A percentile compares a stretch with the other conserved stretches of the same genome.
phyloP scores from a whole-genome alignment of 1,140 invertebrate genomes.

The Drosophila prosaltans region DNA sequence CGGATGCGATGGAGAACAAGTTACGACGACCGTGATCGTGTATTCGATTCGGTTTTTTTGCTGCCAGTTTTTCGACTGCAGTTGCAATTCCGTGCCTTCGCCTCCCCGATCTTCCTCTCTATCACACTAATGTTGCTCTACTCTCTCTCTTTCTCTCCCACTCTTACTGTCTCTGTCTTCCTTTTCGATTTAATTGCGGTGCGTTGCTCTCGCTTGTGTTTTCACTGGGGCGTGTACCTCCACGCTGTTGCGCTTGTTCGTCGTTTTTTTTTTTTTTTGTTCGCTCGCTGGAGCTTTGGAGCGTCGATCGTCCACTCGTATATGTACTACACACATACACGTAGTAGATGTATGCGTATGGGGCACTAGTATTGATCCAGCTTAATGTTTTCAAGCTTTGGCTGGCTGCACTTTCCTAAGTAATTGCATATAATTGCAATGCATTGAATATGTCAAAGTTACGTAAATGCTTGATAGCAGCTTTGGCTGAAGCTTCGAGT shows the following conservation, averaged over 20 bases:
- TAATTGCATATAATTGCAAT: constrained; percentile 44
- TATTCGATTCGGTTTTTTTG: constrained; percentile 21
- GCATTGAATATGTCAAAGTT: constrained; percentile 43
- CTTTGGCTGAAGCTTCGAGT: constrained; percentile 45
- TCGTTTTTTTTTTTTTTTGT: constrained; percentile 8
- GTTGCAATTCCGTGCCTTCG: constrained; percentile 37
- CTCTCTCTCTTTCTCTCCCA: not conserved
- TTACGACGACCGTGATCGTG: constrained; percentile 55
- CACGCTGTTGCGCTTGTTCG: constrained; percentile 1
- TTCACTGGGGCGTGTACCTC: constrained; percentile 54
- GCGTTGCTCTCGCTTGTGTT: constrained; percentile 28
- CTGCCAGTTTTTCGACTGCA: constrained; percentile 32
- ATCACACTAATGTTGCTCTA: too few relatives aligned
- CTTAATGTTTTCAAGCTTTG: constrained; percentile 43
- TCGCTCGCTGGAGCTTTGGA: constrained; percentile 59
- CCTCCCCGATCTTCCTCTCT: not conserved
- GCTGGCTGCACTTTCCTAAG: constrained; percentile 38
- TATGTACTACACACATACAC: not conserved
- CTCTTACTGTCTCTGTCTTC: constrained; percentile 27
- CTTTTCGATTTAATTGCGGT: constrained; percentile 23
- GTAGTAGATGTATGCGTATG: not conserved
- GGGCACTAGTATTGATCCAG: constrained; percentile 38
- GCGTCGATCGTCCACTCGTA: constrained; percentile 39
- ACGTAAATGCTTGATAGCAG: constrained; percentile 52
- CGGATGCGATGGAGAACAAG: constrained; percentile 59